Evolutionary conservation across 2,113 vertebrate species (phyloP), one percentile per base, ranked within the genome.

Genomic region (Nipponia nippon): DNA sequence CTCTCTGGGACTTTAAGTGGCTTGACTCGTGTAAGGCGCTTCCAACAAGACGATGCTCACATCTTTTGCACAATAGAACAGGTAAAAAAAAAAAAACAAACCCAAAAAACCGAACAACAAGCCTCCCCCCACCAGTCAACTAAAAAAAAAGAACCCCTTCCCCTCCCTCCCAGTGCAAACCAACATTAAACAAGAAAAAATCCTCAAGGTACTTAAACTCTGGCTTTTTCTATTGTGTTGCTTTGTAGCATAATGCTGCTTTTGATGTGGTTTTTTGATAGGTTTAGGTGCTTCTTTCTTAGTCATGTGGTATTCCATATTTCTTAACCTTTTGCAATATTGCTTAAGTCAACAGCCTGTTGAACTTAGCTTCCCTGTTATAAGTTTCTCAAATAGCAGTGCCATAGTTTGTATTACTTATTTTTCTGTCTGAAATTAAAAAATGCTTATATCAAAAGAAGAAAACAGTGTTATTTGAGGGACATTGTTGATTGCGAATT

Each of bases 21-120:
- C 50, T 98, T 99, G 87, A 99, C 99, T 62, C 97, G 99, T 58
- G 99, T 99, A 3, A 97, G 99, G 1, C 99, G 99, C 47, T 99
- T 99, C 97, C 99, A 99, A 66, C 99, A 99, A 97, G 99, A 99
- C 15, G 99, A 99, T 11, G 99, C 99, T 23, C 99, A 99, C 97
- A 99, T 99, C 95, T 99, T 99, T 97, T 99, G 99, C 97, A 98
- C 97, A 0, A 98, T 99, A 97, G 99, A 99, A 72, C 99, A 99
- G 99, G 99, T 99, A 29, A 82, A 15, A 18, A 50, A 25, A 50
- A 50, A 47, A 49, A 49, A 49, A 21, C 4, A 16, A 32, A 6
- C 7, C 19, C 4, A 5, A 15, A 62, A 83, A 26, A 7, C 5
- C 4, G 23, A 27, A 32, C 34, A n/a, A 29, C 44, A 27, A 19